These are phyloP conservation scores for Pimpla rufipes DNA, from an alignment of 2,888 invertebrate genomes.

Conservation along the genomic window DNA sequence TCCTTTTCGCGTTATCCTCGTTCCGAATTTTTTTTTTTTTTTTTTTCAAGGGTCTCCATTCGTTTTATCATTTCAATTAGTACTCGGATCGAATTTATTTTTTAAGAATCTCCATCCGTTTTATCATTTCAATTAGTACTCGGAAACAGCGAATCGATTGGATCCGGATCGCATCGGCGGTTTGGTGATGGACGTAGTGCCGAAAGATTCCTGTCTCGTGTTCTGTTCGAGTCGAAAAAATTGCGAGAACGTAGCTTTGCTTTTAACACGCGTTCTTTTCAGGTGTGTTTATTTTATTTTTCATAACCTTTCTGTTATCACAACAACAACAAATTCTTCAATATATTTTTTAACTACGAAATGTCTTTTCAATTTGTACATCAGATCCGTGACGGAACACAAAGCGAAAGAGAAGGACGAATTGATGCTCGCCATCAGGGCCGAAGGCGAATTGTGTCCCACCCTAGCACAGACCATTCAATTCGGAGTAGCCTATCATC, in stretches of 20 bases:
- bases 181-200: constrained; percentile 93
- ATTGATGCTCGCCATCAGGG: constrained; percentile 88
- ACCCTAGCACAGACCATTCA: constrained; percentile 90
- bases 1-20: constrained; percentile 39
- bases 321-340: constrained; percentile 15
- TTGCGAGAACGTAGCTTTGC: constrained; percentile 95
- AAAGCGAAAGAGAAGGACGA: constrained; percentile 88
- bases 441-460: constrained; percentile 90
- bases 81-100: constrained; percentile 88
- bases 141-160: constrained; percentile 86
- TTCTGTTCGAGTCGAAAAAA: constrained; percentile 98
- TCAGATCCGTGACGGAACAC: constrained; percentile 87
- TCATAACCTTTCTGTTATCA: constrained; percentile 11
- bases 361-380: constrained; percentile 46
- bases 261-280: constrained; percentile 90
- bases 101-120: constrained; percentile 33
- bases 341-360: constrained; percentile 26
- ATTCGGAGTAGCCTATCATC: constrained; percentile 97
- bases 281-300: constrained; percentile 76
- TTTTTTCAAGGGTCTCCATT: constrained; percentile 27
- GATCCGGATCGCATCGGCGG: constrained; percentile 94
- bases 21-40: constrained; percentile 65
- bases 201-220: constrained; percentile 92
- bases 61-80: constrained; percentile 82
- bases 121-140: constrained; percentile 86